Percentiles rank a stretch among this genome's conserved stretches.
Conservation (phyloP, 2,888 invertebrate genomes). For the Caenorhabditis angaria region DNA sequence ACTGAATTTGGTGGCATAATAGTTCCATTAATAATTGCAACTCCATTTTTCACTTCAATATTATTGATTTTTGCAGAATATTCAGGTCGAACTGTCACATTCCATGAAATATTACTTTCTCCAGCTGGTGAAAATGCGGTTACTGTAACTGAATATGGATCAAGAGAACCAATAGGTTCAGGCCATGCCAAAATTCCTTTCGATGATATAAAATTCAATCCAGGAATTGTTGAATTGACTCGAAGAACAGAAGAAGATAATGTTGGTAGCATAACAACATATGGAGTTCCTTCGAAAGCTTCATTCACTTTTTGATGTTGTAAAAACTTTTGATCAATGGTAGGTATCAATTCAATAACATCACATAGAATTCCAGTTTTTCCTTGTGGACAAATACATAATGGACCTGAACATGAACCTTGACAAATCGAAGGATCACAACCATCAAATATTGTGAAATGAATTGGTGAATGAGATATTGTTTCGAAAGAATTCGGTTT, state of each 20-base stretch:
- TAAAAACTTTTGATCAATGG: constrained; percentile 45
- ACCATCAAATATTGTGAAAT: constrained; percentile 60
- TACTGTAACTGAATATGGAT: constrained; percentile 54
- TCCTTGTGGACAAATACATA: constrained; percentile 60
- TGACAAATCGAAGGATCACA: constrained; percentile 56
- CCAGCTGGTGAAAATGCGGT: constrained; percentile 49
- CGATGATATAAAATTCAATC: constrained; percentile 48
- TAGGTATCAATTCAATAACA: constrained; percentile 45
- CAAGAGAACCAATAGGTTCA: constrained; percentile 51
- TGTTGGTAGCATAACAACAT: constrained; percentile 57
- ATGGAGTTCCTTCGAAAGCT: constrained; percentile 58
- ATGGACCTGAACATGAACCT: constrained; percentile 60
- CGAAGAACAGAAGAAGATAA: constrained; percentile 41
- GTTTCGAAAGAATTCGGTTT: constrained; percentile 15
- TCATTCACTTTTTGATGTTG: constrained; percentile 49
- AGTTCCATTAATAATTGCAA: constrained; percentile 31
- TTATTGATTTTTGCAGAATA: constrained; percentile 44
- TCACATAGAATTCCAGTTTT: constrained; percentile 52
- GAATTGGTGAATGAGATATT: constrained; percentile 31
- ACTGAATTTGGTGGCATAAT: constrained; percentile 6
- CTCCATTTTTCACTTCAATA: constrained; percentile 32
- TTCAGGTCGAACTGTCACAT: constrained; percentile 46
- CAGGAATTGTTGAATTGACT: constrained; percentile 50
- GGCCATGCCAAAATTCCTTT: constrained; percentile 54
- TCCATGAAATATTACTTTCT: constrained; percentile 42